Base-by-base conservation (phyloP, 2,888 invertebrate species). In the Monopis laevigella region DNA sequence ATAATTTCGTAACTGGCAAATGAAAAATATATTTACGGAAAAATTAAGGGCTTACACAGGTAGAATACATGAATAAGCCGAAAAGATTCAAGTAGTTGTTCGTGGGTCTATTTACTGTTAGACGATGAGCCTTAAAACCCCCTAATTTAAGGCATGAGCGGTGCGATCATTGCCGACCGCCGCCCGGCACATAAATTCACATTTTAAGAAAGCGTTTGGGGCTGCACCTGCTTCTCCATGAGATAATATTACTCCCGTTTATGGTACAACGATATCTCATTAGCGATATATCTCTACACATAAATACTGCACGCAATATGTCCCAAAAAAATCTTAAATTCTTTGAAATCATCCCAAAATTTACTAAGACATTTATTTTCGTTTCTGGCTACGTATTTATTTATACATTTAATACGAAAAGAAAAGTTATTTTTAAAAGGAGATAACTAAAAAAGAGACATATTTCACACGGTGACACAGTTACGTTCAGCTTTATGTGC, bases 61-160 rank as follows among this genome's bases (percentile, higher is more conserved):
- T 14, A 27, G 21, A 27, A 43, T 45, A 46, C 40, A 36, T 45
- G 42, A 45, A 32, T 45, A 38, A 38, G 41, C 43, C 43, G 43
- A 40, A 43, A 36, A 36, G 36, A 43, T 32, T 36, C 29, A 39
- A 43, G 46, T 66, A 69, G 65, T 68, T 65, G 58, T 62, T 59
- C 58, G 57, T 53, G 59, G 63, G 65, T 68, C 60, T 73, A 71
- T 73, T 74, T 72, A 73, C 71, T 65, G 64, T 59, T 57, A 60
- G 65, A 60, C 8, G 72, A 73, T 72, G 63, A 72, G 62, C 71
- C 71, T 69, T 69, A 73, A 75, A n/a, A 69, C 67, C 72, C 64
- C 67, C 70, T 72, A 75, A 77, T 75, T 75, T 77, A 75, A 70
- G 71, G 68, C 64, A 65, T 64, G 72, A 73, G 70, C 66, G 64